Evolutionary conservation across 2,888 invertebrate genomes (phyloP).

Genomic region (Arctia plantaginis): DNA sequence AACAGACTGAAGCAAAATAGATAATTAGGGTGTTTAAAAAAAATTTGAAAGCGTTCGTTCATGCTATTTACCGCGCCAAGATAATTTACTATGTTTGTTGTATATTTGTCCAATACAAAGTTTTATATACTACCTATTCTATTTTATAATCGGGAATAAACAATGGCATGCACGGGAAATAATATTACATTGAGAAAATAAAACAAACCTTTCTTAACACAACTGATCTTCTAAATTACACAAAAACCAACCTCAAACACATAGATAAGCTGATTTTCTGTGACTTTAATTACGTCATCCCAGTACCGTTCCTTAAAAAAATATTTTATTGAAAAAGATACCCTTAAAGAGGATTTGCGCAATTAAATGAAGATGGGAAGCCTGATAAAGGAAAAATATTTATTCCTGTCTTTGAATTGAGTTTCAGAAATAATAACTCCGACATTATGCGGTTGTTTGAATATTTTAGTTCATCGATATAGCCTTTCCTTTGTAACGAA

Average conservation of each 20-base stretch:
- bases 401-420: slow-evolving; percentile 65
- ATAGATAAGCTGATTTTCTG: slow-evolving; percentile 66
- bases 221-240: slow-evolving; percentile 45
- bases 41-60: too few species aligned
- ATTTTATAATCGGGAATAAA: background rate
- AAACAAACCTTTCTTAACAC: background rate
- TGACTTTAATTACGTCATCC: slow-evolving; percentile 68
- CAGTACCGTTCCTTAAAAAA: slow-evolving; percentile 62
- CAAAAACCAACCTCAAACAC: slow-evolving; percentile 55
- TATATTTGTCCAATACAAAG: too few species aligned
- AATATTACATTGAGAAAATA: background rate
- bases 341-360: slow-evolving; percentile 77
- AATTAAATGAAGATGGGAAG: slow-evolving; percentile 73
- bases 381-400: slow-evolving; percentile 65
- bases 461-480: slow-evolving; percentile 11
- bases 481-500: slow-evolving; percentile 11
- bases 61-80: too few species aligned
- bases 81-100: too few species aligned
- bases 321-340: slow-evolving; percentile 71
- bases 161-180: background rate
- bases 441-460: slow-evolving; percentile 14
- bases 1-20: too few species aligned
- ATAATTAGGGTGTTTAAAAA: too few species aligned
- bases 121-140: too few species aligned
- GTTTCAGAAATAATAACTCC: slow-evolving; percentile 51